Base-by-base conservation (phyloP, 2,888 invertebrate species). In the Ormyrus nitidulus region DNA sequence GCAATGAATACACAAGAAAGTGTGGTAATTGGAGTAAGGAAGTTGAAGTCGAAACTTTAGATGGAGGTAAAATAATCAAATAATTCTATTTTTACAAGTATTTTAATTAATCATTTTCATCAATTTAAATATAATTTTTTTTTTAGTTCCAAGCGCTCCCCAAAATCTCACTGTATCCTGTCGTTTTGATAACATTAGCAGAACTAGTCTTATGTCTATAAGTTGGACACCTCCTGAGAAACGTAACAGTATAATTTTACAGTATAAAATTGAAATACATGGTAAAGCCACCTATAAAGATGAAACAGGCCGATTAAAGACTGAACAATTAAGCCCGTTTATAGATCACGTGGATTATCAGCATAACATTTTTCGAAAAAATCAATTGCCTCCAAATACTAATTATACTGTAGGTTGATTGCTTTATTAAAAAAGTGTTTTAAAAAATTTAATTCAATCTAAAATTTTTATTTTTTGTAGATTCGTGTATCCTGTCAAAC, bases 21-120 rank as follows among this genome's bases (percentile, higher is more conserved):
- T 97, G 97, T 88, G 96, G 96, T 0, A 92, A 94, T 10, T 95
- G 95, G 94, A 97, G 97, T 0, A 92, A 93, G 53, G 92, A 93
- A 84, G 95, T 96, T 83, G 94, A 95, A 87, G 97, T 96, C 0
- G 95, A 95, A 0, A 97, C 97, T 0, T 92, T 96, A 91, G 97
- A 97, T 89, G 97, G 97, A 3, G 90, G 91, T 91, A 85, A 11
- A 61, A 54, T 13, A 34, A 62, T 59, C 13, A 11, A 56, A 54
- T 34, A 34, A 62, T 59, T 48, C 7, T 51, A 58, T 64, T 19
- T 19, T 64, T 77, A 56, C 48, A 34, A 61, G 77, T 54, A 46
- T 64, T 54, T n/a, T 13, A 34, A 34, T 34, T 3, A 34, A 34
- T 34, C 3, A 34, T 34, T 34, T 4, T 34, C 34, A 34, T 34